Evolutionary conservation across 64 coral and sea anemone species (phyloP).

Genomic region (Orbicella faveolata): DNA sequence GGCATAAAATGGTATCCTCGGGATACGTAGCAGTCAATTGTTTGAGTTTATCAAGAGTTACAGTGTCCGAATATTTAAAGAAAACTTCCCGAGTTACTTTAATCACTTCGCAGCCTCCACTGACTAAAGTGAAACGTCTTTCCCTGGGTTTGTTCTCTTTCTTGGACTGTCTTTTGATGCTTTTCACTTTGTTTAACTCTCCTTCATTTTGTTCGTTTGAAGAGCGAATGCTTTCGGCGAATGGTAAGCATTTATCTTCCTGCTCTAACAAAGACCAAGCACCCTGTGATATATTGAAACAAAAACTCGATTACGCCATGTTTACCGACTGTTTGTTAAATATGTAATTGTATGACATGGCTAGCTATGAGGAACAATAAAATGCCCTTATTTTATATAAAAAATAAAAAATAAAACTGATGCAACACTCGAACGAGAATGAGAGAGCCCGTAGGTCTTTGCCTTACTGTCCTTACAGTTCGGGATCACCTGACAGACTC

Average conservation of each 20-base stretch:
- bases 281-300: constrained; percentile 7
- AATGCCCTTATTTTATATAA: no score
- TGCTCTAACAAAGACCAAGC: constrained; percentile 48
- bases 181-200: neutral
- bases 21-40: constrained; percentile 58
- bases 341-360: neutral
- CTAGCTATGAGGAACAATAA: neutral
- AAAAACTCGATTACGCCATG: no score
- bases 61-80: constrained; percentile 50
- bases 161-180: neutral
- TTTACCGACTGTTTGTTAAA: no score
- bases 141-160: constrained; percentile 21
- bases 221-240: neutral
- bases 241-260: constrained; percentile 14
- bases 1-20: constrained; percentile 60
- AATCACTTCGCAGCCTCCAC: constrained; percentile 77
- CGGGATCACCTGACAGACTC: no score
- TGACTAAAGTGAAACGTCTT: constrained; percentile 69
- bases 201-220: neutral
- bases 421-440: neutral
- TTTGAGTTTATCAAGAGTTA: constrained; percentile 54
- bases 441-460: neutral
- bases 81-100: constrained; percentile 77
- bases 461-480: no score
- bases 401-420: no score